These are phyloP conservation scores for Pedionomus torquatus DNA, from an alignment of 2,113 vertebrate genomes.

Conservation along the genomic window DNA sequence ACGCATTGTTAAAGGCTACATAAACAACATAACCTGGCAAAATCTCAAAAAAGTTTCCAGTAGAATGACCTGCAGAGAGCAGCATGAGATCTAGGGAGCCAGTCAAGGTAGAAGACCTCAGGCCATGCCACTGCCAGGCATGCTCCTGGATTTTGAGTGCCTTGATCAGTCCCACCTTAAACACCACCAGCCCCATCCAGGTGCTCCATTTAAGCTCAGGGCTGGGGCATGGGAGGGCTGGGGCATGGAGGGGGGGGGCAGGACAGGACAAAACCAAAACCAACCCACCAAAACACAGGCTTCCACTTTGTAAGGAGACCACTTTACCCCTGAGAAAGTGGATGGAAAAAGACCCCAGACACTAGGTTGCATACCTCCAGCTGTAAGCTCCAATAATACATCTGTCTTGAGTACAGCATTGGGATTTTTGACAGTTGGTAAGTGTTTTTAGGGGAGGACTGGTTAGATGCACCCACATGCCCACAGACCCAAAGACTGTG, in stretches of 20 bases:
- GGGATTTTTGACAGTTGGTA: background rate
- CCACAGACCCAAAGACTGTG: background rate
- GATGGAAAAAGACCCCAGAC: background rate
- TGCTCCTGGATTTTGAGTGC: background rate
- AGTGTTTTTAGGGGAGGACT: background rate
- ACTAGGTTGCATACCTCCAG: background rate
- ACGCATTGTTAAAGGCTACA: background rate
- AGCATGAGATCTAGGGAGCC: background rate
- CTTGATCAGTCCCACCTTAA: background rate
- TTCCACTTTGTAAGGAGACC: background rate
- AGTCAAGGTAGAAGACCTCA: background rate
- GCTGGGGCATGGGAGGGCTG: too few species aligned
- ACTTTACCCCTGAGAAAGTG: background rate
- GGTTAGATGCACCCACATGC: background rate
- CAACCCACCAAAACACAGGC: accelerated
- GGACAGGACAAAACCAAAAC: too few species aligned
- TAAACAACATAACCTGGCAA: conserved; percentile 11
- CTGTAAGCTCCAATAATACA: accelerated
- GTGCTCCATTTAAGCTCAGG: background rate
- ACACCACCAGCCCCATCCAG: background rate
- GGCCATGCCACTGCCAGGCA: background rate
- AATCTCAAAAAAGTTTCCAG: background rate
- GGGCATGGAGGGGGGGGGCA: too few species aligned
- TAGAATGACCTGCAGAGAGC: background rate
- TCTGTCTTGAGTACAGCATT: accelerated